These are phyloP conservation scores for Drosophila affinis DNA, from an alignment of 2,888 invertebrate species.

Conservation along the genomic window DNA sequence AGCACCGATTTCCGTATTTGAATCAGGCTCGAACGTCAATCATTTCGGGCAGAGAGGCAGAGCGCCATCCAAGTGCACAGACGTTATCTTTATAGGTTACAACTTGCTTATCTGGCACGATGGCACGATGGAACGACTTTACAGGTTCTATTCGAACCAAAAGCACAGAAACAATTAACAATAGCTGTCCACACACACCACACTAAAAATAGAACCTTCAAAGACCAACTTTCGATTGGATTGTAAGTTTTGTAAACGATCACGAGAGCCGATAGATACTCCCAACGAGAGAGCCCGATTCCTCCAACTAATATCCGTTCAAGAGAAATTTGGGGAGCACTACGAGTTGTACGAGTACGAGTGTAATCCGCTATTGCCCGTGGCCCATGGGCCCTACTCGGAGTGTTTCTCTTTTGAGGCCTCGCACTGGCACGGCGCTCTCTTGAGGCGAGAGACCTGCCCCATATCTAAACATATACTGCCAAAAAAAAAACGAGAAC, in stretches of 20 bases:
- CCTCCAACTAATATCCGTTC: slow-evolving; percentile 22
- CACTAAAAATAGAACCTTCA: background rate
- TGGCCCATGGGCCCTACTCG: background rate
- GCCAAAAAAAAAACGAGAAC: slow-evolving; percentile 20
- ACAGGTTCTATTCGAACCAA: slow-evolving; percentile 8
- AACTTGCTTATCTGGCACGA: slow-evolving; percentile 25
- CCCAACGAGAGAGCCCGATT: background rate
- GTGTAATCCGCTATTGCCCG: background rate
- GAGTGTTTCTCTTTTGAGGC: slow-evolving; percentile 7
- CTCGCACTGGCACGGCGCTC: background rate
- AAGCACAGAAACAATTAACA: background rate
- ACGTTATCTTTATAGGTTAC: slow-evolving; percentile 33
- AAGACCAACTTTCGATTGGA: background rate
- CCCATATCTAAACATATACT: slow-evolving; percentile 6
- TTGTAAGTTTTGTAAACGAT: background rate
- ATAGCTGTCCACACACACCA: background rate
- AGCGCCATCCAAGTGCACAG: slow-evolving; percentile 13
- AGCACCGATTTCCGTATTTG: background rate
- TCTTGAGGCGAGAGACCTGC: slow-evolving; percentile 15
- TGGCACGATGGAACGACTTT: background rate
- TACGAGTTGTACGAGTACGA: background rate
- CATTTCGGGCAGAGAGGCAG: slow-evolving; percentile 2
- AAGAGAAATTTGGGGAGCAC: slow-evolving; percentile 10
- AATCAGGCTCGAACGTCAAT: slow-evolving; percentile 1
- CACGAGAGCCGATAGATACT: background rate